A percentile compares a stretch with the other conserved stretches of the same genome.
These are phyloP conservation scores for Smutsia temminckii DNA, from an alignment of 2,797 vertebrate genomes.

Conservation along the genomic window DNA sequence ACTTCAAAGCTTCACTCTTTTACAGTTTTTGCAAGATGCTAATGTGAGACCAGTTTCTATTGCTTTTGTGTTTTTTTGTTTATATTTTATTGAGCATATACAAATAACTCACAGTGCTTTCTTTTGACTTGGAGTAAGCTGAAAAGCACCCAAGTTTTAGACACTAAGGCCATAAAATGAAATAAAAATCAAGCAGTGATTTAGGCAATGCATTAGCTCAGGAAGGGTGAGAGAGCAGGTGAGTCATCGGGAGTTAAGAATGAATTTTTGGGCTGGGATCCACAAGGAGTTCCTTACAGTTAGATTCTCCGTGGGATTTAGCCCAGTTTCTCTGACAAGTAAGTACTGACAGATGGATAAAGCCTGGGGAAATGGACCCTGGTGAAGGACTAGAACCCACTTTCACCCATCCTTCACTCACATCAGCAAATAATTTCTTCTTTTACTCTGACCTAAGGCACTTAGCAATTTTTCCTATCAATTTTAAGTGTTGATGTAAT, in stretches of 20 bases:
- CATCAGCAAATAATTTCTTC: not conserved
- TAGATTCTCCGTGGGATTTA: not conserved
- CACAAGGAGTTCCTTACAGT: not conserved
- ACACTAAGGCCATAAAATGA: not conserved
- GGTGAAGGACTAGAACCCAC: fast-evolving
- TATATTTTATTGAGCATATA: not conserved
- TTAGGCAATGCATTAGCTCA: not conserved
- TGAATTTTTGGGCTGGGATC: not conserved
- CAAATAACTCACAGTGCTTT: not conserved
- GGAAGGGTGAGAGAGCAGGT: not conserved
- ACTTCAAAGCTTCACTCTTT: not conserved
- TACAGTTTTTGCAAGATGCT: not conserved
- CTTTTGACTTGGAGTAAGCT: not conserved
- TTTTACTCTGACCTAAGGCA: not conserved
- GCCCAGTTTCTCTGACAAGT: not conserved
- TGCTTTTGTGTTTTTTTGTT: not conserved
- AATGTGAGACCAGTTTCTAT: constrained; percentile 10
- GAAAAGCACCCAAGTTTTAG: not conserved
- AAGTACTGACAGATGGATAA: not conserved
- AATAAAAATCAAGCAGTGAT: not conserved
- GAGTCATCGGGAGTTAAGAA: not conserved
- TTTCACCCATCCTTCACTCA: not conserved
- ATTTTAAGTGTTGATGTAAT: not conserved
- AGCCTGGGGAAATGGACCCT: fast-evolving
- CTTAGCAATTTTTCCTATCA: not conserved